These are phyloP conservation scores for Greenwoodochromis staneri DNA, from an alignment of 2,113 vertebrate genomes.

Conservation along the genomic window DNA sequence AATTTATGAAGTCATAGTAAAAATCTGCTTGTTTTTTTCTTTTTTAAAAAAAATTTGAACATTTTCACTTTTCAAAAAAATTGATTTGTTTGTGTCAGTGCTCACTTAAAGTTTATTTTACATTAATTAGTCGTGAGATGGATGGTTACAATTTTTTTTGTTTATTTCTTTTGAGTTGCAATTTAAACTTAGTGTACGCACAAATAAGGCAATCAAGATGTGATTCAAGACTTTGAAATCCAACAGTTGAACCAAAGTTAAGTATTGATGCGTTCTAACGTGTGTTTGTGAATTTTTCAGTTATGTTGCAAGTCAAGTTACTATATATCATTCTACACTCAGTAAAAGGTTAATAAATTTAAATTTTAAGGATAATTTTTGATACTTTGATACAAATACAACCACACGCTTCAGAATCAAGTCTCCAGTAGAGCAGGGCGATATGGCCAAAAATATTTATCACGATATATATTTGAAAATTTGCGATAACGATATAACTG, in stretches of 20 bases:
- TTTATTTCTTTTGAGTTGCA: background rate
- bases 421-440: background rate
- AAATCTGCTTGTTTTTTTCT: background rate
- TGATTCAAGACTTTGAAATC: background rate
- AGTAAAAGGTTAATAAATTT: background rate
- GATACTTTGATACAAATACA: background rate
- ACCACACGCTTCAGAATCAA: background rate
- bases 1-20: background rate
- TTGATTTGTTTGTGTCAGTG: background rate
- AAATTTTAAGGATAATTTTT: background rate
- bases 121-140: background rate
- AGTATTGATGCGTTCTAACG: background rate
- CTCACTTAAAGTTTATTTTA: background rate
- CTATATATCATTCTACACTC: background rate
- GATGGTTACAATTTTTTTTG: background rate
- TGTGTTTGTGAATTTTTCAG: background rate
- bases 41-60: background rate
- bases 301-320: background rate
- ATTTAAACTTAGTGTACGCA: background rate
- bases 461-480: background rate
- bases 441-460: background rate
- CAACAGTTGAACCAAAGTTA: background rate
- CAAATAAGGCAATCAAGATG: background rate
- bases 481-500: background rate
- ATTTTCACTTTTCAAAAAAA: conserved; percentile 40